Evolutionary conservation across 2,888 invertebrate species (phyloP), one percentile per base, ranked within the genome.

Genomic region (Pardosa pseudoannulata): DNA sequence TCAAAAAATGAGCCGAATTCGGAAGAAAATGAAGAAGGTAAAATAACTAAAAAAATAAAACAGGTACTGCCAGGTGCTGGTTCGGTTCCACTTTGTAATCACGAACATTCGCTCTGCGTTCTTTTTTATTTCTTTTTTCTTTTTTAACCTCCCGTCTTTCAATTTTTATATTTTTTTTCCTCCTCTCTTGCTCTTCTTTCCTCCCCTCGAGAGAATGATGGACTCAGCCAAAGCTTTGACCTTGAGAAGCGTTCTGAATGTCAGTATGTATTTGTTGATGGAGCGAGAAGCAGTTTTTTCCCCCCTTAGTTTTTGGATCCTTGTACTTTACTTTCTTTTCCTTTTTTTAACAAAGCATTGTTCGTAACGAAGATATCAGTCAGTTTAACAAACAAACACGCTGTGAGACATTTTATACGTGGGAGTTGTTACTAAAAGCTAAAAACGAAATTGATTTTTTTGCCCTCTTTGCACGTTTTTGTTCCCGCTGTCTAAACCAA

Each of bases 201-300:
- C 71, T 50, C 36, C 32, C 83, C 83, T 56, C 29, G 29, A 28
- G 78, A n/a, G 23, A 29, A 85, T 72, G 78, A 85, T 78, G 78
- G 83, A 73, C 67, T 72, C 67, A 32, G 73, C 78, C 67, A 64
- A 65, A 72, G 32, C 19, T 78, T 67, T 85, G 83, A 85, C 83
- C 83, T 85, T 85, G 78, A 81, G 64, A 76, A 56, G 39, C 62
- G 29, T 71, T 82, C 41, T 78, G 83, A 83, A 83, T 78, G 83
- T 78, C 83, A 78, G 64, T 80, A 56, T 67, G 56, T 67, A 73
- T 75, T 76, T 73, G 78, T 16, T 32, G 70, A 72, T 76, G 65
- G 70, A 70, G 23, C 23, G 36, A 11, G 0, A 19, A 32, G 41
- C 23, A 41, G 19, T 56, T 19, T 56, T 56, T 23, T 56, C 23